Evolutionary conservation across 2,888 invertebrate species (phyloP).

Genomic region (Buathra laborator): DNA sequence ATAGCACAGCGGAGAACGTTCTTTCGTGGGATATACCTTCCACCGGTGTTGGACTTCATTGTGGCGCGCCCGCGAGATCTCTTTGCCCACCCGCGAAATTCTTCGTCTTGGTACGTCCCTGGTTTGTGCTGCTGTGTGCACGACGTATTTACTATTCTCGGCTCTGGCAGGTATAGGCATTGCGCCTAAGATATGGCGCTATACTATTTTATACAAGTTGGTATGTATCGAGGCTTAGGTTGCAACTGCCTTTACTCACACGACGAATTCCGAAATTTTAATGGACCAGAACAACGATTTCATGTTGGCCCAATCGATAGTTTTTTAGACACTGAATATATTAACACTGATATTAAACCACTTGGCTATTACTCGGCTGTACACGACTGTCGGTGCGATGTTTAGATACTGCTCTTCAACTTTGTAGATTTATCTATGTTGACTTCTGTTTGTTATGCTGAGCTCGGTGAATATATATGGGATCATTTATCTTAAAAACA

Average conservation of each 20-base stretch:
- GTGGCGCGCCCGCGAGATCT: neutral
- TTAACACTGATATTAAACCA: neutral
- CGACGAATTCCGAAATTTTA: constrained; percentile 22
- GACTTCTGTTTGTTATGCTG: too few species aligned
- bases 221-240: constrained; percentile 15
- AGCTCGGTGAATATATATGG: too few species aligned
- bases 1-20: constrained; percentile 46
- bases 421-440: neutral
- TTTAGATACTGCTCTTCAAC: neutral
- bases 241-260: neutral
- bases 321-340: neutral
- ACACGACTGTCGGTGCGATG: neutral
- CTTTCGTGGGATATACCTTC: neutral
- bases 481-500: too few species aligned
- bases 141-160: constrained; percentile 43
- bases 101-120: constrained; percentile 49
- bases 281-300: constrained; percentile 17
- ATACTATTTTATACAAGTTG: neutral
- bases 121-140: neutral
- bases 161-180: constrained; percentile 26
- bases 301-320: constrained; percentile 12
- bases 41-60: neutral
- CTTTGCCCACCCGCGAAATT: constrained; percentile 11
- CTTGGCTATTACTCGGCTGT: neutral
- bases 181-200: constrained; percentile 19